Evolutionary conservation across 2,888 invertebrate species (phyloP).

Genomic region (Drosophila dives): DNA sequence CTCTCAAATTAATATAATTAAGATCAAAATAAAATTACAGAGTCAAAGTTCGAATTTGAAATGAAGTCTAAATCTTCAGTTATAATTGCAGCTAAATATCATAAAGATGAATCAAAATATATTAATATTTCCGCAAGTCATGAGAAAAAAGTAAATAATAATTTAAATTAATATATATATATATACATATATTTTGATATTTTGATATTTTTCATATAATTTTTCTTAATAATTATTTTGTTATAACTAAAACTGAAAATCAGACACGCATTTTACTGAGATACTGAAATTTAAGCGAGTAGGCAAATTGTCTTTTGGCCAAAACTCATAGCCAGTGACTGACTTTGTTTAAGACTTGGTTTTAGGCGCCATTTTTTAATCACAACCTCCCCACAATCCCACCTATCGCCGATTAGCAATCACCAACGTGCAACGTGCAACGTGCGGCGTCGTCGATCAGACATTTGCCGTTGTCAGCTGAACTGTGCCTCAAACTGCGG

Average conservation of each 20-base stretch:
- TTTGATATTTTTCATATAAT: background rate
- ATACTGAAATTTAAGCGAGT: background rate
- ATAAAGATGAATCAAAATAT: too few relatives aligned
- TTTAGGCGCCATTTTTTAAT: conserved; percentile 1
- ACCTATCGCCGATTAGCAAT: background rate
- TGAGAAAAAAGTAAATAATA: too few relatives aligned
- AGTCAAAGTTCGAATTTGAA: background rate
- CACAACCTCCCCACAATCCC: background rate
- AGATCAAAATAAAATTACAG: background rate
- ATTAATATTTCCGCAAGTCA: too few relatives aligned
- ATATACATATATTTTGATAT: background rate
- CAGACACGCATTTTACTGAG: background rate
- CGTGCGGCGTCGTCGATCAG: conserved; percentile 8
- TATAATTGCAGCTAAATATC: too few relatives aligned
- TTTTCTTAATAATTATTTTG: background rate
- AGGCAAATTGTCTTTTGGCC: background rate
- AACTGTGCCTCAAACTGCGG: background rate
- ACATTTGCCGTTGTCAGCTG: conserved; percentile 30
- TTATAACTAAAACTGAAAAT: background rate
- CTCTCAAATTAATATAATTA: too few relatives aligned
- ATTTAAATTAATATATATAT: too few relatives aligned
- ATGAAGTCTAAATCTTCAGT: background rate
- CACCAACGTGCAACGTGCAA: background rate
- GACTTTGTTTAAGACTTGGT: conserved; percentile 1
- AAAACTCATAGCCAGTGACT: background rate